phyloP scores from a whole-genome alignment of 2,888 invertebrate species.

The Synergus gifuensis region DNA sequence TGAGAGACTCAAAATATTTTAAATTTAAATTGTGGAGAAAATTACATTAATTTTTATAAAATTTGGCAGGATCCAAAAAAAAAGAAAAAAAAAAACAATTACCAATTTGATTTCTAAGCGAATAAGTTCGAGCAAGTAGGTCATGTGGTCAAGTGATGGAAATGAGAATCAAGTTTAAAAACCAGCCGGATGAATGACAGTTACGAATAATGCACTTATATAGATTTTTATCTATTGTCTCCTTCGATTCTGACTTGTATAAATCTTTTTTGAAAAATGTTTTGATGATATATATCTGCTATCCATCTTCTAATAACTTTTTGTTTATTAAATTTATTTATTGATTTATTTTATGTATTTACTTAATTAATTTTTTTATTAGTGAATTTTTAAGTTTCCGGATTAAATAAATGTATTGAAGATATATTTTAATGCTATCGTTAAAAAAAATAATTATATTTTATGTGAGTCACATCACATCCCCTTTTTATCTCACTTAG shows the following conservation, averaged over 20 bases:
- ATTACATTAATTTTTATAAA: background rate
- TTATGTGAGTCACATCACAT: constrained; percentile 7
- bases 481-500: background rate
- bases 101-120: constrained; percentile 1
- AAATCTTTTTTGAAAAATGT: background rate
- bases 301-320: background rate
- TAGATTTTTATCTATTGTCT: background rate
- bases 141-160: constrained; percentile 45
- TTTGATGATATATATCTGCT: background rate
- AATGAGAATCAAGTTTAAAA: constrained; percentile 45
- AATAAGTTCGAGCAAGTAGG: constrained; percentile 28
- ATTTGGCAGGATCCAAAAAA: background rate
- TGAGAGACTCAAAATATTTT: no score
- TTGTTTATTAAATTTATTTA: background rate
- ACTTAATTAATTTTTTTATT: background rate
- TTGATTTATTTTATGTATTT: no score
- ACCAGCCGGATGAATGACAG: constrained; percentile 46
- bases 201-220: constrained; percentile 32
- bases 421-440: background rate
- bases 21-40: no score
- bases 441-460: background rate
- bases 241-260: background rate
- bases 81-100: background rate
- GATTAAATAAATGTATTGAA: background rate
- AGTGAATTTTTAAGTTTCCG: background rate